Conservation (phyloP, 2,888 invertebrate species). For the Drosophila affinis region DNA sequence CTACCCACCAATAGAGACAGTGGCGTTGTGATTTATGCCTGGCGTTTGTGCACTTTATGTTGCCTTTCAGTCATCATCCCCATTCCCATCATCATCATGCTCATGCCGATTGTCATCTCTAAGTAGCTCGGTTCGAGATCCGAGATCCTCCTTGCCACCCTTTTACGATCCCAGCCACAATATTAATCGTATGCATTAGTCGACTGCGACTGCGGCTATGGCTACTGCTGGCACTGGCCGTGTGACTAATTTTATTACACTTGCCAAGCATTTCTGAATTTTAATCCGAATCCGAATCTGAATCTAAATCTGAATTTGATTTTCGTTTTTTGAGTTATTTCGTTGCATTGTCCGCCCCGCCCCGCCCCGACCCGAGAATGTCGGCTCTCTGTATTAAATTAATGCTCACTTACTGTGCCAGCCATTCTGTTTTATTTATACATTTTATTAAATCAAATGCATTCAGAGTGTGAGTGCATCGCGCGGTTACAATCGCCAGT, state of each 20-base stretch:
- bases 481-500: constrained; percentile 39
- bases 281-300: constrained; percentile 11
- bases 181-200: constrained; percentile 70
- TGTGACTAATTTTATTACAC: constrained; percentile 69
- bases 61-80: constrained; percentile 43
- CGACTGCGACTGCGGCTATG: constrained; percentile 15
- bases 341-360: constrained; percentile 34
- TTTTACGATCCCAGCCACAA: constrained; percentile 36
- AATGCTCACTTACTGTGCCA: constrained; percentile 68
- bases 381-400: constrained; percentile 58
- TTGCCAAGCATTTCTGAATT: constrained; percentile 31
- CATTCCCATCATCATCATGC: constrained; percentile 8
- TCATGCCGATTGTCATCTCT: constrained; percentile 47
- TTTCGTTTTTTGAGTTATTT: constrained; percentile 36
- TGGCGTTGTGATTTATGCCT: constrained; percentile 54
- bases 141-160: constrained; percentile 34
- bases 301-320: constrained; percentile 39
- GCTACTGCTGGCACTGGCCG: constrained; percentile 53
- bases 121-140: constrained; percentile 45
- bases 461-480: constrained; percentile 30
- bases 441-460: constrained; percentile 28
- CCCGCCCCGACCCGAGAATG: constrained; percentile 11
- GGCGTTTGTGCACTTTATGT: constrained; percentile 46
- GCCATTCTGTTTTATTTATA: constrained; percentile 42
- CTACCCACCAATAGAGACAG: constrained; percentile 3